Conservation (phyloP, 2,797 vertebrate genomes). For the Prionace glauca region DNA sequence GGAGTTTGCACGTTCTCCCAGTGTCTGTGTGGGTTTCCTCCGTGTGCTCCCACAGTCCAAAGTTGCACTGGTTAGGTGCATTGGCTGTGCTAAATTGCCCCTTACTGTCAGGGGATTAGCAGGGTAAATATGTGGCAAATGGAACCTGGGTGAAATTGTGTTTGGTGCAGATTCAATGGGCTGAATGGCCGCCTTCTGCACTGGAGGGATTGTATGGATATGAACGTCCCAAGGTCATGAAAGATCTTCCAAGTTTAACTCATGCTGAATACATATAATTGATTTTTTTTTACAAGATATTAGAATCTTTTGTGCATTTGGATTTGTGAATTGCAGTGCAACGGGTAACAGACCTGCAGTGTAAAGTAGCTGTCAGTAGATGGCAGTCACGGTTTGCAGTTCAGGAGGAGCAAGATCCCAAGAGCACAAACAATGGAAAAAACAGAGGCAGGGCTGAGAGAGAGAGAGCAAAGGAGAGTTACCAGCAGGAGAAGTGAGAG, state of each 20-base stretch:
- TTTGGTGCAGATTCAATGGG: no score
- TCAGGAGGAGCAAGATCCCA: neutral
- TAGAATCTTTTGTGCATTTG: neutral
- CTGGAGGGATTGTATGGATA: no score
- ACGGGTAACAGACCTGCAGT: neutral
- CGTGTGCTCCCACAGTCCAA: no score
- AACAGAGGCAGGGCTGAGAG: neutral
- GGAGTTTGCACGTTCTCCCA: no score
- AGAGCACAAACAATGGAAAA: neutral
- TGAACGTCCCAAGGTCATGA: neutral
- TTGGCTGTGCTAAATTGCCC: no score
- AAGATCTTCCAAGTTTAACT: neutral
- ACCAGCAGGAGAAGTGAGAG: neutral
- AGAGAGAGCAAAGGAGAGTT: neutral
- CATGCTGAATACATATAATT: neutral
- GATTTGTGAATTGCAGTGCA: neutral
- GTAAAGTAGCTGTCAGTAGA: neutral
- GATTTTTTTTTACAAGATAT: neutral
- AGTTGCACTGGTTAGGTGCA: no score
- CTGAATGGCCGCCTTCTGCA: no score
- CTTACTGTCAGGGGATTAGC: no score
- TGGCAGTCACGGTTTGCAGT: neutral
- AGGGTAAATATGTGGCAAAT: no score
- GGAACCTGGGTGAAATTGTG: no score
- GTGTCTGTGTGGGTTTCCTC: no score